phyloP scores from a whole-genome alignment of 2,797 vertebrate species.

The Microtus californicus region DNA sequence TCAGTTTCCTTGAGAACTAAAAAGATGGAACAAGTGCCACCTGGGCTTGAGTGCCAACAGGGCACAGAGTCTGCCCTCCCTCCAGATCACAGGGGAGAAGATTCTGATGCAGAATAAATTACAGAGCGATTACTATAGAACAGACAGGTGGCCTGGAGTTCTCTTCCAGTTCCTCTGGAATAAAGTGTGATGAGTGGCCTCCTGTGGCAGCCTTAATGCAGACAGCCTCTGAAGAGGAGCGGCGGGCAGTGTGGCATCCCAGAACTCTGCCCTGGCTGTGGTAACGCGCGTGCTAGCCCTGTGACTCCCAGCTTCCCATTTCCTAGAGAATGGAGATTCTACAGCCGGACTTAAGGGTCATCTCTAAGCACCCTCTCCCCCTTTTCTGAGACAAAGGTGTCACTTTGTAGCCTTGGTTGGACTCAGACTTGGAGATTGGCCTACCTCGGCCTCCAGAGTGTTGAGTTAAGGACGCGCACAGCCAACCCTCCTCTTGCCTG shows the following conservation, averaged over 20 bases:
- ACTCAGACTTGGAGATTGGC: not conserved
- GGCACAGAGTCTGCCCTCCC: conserved; percentile 30
- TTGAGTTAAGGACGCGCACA: not conserved
- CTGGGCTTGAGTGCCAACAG: conserved; percentile 31
- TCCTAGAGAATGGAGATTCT: not conserved
- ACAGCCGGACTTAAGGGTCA: not conserved
- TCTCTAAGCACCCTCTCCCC: not conserved
- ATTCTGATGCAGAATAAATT: not conserved
- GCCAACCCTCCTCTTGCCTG: too few relatives aligned
- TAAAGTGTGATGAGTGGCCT: not conserved
- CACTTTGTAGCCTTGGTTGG: not conserved
- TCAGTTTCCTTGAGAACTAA: conserved; percentile 81
- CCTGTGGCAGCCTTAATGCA: not conserved
- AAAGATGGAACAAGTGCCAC: conserved; percentile 71
- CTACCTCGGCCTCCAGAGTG: not conserved
- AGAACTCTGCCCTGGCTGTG: not conserved
- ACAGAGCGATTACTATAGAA: conserved; percentile 25
- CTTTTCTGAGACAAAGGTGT: not conserved
- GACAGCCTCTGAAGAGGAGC: not conserved
- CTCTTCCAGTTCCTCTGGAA: conserved; percentile 27
- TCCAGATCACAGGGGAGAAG: not conserved
- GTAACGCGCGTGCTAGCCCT: not conserved
- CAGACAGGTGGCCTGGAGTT: conserved; percentile 36
- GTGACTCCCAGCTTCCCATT: not conserved
- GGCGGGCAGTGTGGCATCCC: not conserved